Conservation (phyloP, 2,797 vertebrate genomes). For the Aphelocoma californica region DNA sequence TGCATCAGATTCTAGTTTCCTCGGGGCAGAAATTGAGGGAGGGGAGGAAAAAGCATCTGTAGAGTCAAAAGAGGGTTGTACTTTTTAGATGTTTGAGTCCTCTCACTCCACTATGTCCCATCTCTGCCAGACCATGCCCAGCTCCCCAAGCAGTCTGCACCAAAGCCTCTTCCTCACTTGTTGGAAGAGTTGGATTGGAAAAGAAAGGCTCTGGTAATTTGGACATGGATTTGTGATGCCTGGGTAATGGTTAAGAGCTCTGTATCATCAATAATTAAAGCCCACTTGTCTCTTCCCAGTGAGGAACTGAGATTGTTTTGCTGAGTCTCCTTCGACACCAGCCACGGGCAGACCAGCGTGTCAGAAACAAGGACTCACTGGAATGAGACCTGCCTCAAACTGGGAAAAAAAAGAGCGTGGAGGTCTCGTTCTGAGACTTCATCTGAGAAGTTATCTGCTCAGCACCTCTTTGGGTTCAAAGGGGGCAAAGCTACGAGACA, state of each 20-base stretch:
- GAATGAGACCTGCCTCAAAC: background rate
- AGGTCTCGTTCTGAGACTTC: background rate
- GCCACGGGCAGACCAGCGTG: background rate
- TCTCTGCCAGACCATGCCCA: background rate
- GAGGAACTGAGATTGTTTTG: background rate
- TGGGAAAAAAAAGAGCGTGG: rapidly evolving
- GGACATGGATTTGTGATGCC: background rate
- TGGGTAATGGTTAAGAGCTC: background rate
- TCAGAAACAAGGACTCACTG: background rate
- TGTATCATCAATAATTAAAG: background rate
- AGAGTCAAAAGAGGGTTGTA: background rate
- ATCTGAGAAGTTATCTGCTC: background rate
- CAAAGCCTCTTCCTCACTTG: background rate
- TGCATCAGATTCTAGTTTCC: background rate
- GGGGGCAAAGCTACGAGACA: background rate
- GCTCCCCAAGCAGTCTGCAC: background rate
- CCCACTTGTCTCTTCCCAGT: background rate
- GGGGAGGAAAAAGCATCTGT: background rate
- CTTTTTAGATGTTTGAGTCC: background rate
- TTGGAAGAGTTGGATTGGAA: background rate
- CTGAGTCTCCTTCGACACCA: background rate
- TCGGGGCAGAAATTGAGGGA: background rate
- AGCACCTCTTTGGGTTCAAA: background rate
- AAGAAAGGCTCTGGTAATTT: background rate
- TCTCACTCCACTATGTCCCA: background rate